Conservation (phyloP, 2,113 vertebrate species). For the Cichladusa arquata region DNA sequence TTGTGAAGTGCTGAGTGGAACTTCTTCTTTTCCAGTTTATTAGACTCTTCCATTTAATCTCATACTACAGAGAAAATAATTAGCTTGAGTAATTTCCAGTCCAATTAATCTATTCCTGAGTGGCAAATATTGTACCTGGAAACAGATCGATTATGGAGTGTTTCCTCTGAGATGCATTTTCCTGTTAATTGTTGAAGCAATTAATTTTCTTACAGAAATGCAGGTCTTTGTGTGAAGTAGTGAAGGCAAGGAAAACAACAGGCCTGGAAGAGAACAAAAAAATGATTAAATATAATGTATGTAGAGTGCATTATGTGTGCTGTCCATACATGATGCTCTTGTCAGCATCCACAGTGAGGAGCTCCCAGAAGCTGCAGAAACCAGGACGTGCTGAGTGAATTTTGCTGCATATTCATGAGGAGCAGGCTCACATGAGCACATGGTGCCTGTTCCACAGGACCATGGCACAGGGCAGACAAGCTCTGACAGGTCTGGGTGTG, state of each 20-base stretch:
- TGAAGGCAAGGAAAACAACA: neutral
- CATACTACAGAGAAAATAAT: slow-evolving; percentile 25
- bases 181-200: slow-evolving; percentile 54
- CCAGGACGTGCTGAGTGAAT: neutral
- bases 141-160: slow-evolving; percentile 37
- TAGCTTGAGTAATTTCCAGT: slow-evolving; percentile 47
- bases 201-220: slow-evolving; percentile 61
- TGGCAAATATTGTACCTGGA: slow-evolving; percentile 57
- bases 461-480: neutral
- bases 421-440: neutral
- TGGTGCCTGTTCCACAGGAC: neutral
- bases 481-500: neutral
- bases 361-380: neutral
- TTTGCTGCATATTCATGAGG: slow-evolving; percentile 22
- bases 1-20: neutral
- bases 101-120: slow-evolving; percentile 56
- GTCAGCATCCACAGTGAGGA: neutral
- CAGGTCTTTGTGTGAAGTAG: neutral
- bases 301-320: neutral
- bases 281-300: neutral
- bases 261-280: neutral
- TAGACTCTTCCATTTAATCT: neutral
- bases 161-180: slow-evolving; percentile 61
- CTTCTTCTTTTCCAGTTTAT: neutral
- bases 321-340: neutral